Conservation (phyloP, 2,797 vertebrate species). For the Monodelphis domestica region DNA sequence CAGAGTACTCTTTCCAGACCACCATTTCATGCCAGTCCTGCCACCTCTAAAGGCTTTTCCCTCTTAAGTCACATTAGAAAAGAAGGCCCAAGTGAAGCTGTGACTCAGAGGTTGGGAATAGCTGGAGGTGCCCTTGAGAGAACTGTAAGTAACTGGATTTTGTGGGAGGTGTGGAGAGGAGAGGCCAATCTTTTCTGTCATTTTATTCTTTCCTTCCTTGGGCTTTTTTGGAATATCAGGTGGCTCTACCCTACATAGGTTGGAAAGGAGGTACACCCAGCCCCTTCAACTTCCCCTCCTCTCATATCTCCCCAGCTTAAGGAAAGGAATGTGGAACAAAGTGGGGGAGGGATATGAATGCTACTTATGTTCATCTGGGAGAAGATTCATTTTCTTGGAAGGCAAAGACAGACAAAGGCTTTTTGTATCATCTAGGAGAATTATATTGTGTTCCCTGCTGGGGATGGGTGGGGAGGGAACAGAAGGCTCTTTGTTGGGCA, state of each 20-base stretch:
- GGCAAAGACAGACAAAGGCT: conserved; percentile 34
- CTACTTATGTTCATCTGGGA: not conserved
- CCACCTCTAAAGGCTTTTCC: too few species aligned
- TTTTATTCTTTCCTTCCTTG: not conserved
- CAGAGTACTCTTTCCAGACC: too few species aligned
- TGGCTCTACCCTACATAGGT: not conserved
- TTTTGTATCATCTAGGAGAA: conserved; percentile 33
- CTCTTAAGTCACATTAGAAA: not conserved
- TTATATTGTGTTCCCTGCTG: not conserved
- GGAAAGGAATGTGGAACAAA: conserved; percentile 10
- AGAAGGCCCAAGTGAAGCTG: not conserved
- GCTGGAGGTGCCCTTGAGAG: not conserved
- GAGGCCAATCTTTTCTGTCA: not conserved
- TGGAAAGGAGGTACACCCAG: not conserved
- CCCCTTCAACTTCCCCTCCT: not conserved
- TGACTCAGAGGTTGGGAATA: not conserved
- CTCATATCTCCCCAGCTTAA: not conserved
- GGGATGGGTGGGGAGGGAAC: not conserved
- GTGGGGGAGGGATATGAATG: not conserved
- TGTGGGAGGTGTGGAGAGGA: not conserved
- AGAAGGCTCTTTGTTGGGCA: not conserved
- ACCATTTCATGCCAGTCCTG: too few species aligned
- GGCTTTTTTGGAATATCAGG: not conserved
- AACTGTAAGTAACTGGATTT: not conserved
- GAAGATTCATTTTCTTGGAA: conserved; percentile 8